Evolutionary conservation across 2,888 invertebrate species (phyloP).

Genomic region (Nyleta sp.): DNA sequence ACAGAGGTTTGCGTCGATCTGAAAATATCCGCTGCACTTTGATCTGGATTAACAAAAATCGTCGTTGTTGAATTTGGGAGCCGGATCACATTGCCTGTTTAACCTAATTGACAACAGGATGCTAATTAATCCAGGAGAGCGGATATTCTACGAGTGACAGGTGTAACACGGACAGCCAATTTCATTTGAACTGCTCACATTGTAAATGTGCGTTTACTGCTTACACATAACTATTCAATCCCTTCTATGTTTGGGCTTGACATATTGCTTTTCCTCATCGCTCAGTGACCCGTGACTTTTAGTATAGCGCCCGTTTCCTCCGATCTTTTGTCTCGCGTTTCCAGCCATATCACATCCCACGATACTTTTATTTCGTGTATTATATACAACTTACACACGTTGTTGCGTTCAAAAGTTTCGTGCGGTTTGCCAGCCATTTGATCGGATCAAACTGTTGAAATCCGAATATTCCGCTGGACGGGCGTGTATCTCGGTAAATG

Average conservation of each 20-base stretch:
- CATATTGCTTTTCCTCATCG: slow-evolving; percentile 48
- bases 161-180: slow-evolving; percentile 38
- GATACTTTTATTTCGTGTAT: slow-evolving; percentile 22
- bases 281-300: slow-evolving; percentile 37
- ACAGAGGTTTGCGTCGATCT: too few relatives aligned
- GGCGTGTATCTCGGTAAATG: too few relatives aligned
- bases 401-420: too few relatives aligned
- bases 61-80: too few relatives aligned
- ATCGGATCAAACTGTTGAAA: too few relatives aligned
- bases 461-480: too few relatives aligned
- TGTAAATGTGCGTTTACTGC: slow-evolving; percentile 32
- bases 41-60: too few relatives aligned
- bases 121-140: slow-evolving; percentile 39
- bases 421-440: too few relatives aligned
- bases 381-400: slow-evolving; percentile 21
- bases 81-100: slow-evolving; percentile 17
- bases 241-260: slow-evolving; percentile 33
- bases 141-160: slow-evolving; percentile 34
- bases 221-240: slow-evolving; percentile 40
- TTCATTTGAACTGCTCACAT: slow-evolving; percentile 36
- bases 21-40: too few relatives aligned
- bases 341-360: slow-evolving; percentile 2
- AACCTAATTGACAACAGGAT: slow-evolving; percentile 44
- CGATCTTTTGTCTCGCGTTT: slow-evolving; percentile 28
- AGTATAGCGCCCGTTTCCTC: slow-evolving; percentile 23